Conservation (phyloP, 2,797 vertebrate genomes). For the Melanotaenia parkinsoni region DNA sequence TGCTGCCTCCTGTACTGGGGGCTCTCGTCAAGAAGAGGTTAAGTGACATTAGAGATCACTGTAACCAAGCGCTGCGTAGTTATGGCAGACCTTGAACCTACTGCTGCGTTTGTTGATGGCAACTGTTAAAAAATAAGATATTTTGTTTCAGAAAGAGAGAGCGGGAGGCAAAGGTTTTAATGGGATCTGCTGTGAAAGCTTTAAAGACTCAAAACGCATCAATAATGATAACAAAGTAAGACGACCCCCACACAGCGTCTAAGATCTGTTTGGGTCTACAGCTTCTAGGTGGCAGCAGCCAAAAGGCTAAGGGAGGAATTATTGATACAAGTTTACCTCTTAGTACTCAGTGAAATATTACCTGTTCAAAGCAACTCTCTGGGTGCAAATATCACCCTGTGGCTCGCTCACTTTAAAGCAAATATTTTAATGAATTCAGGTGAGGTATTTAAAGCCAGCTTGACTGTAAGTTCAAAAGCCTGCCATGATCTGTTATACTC, state of each 20-base stretch:
- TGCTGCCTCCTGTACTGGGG: not conserved
- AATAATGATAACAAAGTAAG: constrained; percentile 62
- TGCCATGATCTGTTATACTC: constrained; percentile 59
- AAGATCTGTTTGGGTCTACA: constrained; percentile 59
- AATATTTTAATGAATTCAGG: constrained; percentile 68
- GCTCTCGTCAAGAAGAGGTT: not conserved
- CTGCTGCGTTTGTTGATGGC: not conserved
- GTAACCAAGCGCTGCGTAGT: constrained; percentile 22
- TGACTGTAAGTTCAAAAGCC: constrained; percentile 66
- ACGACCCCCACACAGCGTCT: constrained; percentile 50
- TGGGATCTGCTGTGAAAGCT: constrained; percentile 20
- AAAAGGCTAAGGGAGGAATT: constrained; percentile 57
- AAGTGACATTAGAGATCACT: constrained; percentile 31
- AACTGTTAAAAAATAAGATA: constrained; percentile 36
- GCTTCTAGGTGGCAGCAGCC: constrained; percentile 59
- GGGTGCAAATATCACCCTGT: constrained; percentile 62
- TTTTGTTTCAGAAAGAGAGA: constrained; percentile 5
- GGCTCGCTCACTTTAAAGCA: constrained; percentile 47
- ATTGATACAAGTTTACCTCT: constrained; percentile 50
- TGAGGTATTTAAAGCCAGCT: constrained; percentile 64
- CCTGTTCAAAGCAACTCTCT: constrained; percentile 65
- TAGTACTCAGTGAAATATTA: constrained; percentile 62
- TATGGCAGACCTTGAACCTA: constrained; percentile 16
- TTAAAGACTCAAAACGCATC: constrained; percentile 36
- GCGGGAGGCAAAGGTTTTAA: constrained; percentile 6